Evolutionary conservation across 2,113 vertebrate genomes (phyloP), one percentile per base, ranked within the genome.

Genomic region (Heptranchias perlo): DNA sequence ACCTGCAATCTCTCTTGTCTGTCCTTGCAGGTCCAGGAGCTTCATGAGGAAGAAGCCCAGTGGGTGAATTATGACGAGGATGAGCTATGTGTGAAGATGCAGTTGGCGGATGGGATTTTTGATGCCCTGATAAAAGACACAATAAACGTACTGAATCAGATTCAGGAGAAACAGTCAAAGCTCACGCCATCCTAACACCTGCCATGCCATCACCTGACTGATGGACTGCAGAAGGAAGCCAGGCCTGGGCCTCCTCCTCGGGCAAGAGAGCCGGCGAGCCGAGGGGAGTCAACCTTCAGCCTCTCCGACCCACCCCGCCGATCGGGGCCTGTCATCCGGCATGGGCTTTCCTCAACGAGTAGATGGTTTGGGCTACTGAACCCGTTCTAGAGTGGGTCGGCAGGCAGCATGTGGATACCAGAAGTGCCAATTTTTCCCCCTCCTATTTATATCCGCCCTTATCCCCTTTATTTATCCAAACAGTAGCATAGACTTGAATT

Each of bases 31-130:
- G 99, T 99, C 13, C 99, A 99, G 97, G 99, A 99, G 96, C 98
- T 99, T 94, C 99, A 99, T 0, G 99, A 99, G 96, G 99, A 99
- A 96, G 99, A 99, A 96, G 98, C 98, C 0, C 99, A 99, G 97
- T 99, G 99, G 99, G 99, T 99, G 84, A 99, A 99, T 97, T 99
- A 99, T 0, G 99, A 99, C 0, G 99, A 99, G 95, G 99, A 99
- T 4, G 99, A 99, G 64, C 97, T 99, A 96, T 99, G 98, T 96
- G 99, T 99, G 69, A 99, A 99, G 98, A 99, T 99, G 98, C 99
- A 99, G 97, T 96, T 99, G 96, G 99, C 99, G n/a, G 99, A 99
- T 10, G 98, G 99, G 94, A 99, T 99, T 97, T 99, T 99, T 0
- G 99, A 99, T 96, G 97, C 98, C 96, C 98, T 99, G 97, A 98